Conservation (phyloP, 2,797 vertebrate genomes). For the Brachyrhaphis roseni region DNA sequence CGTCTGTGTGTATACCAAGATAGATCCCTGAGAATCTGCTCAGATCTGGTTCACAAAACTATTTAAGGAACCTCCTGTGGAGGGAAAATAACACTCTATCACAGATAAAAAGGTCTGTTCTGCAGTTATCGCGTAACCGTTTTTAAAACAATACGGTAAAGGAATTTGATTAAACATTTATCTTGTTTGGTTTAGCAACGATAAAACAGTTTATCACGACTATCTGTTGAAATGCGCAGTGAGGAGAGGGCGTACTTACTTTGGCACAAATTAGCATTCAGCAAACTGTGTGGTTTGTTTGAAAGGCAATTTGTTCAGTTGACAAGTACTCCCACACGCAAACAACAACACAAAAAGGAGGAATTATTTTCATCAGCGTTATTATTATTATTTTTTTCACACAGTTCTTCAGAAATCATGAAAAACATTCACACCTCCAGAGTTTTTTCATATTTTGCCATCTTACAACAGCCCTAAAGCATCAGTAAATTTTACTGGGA, state of each 20-base stretch:
- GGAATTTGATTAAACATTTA: slow-evolving; percentile 29
- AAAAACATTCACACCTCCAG: not conserved
- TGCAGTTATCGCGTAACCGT: slow-evolving; percentile 32
- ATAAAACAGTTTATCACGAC: slow-evolving; percentile 31
- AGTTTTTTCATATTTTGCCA: not conserved
- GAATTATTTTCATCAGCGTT: slow-evolving; percentile 4
- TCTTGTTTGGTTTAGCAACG: slow-evolving; percentile 28
- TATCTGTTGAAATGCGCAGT: slow-evolving; percentile 38
- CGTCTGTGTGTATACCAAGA: not conserved
- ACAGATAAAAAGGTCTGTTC: slow-evolving; percentile 30
- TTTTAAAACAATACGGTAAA: slow-evolving; percentile 16
- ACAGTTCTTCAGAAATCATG: not conserved
- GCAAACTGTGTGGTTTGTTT: not conserved
- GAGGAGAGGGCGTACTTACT: slow-evolving; percentile 46
- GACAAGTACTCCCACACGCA: slow-evolving; percentile 15
- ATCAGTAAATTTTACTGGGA: not conserved
- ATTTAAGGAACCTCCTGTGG: not conserved
- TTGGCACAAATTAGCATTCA: slow-evolving; percentile 48
- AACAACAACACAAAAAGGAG: slow-evolving; percentile 10
- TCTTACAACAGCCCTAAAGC: not conserved
- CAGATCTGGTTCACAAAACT: not conserved
- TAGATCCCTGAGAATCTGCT: not conserved
- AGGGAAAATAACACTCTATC: slow-evolving; percentile 31
- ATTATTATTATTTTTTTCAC: not conserved
- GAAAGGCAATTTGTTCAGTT: slow-evolving; percentile 7